Percentiles rank a stretch among this genome's conserved stretches.
These are phyloP conservation scores for Scyliorhinus canicula DNA, from an alignment of 2,797 vertebrate genomes.

Conservation along the genomic window DNA sequence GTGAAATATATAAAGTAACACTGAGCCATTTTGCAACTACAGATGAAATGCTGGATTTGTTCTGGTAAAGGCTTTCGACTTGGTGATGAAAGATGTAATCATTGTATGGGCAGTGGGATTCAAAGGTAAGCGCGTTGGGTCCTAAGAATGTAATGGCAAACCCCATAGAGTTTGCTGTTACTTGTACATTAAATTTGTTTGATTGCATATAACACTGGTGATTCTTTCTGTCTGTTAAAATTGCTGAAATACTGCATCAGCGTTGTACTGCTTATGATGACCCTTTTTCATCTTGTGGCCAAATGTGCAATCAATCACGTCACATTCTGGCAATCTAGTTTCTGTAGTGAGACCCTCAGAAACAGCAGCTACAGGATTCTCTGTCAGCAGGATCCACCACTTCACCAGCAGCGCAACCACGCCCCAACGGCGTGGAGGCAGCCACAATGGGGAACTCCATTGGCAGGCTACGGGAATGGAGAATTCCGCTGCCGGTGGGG, in stretches of 20 bases:
- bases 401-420: too few relatives aligned
- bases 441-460: too few relatives aligned
- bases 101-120: slow-evolving; percentile 1
- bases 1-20: neutral
- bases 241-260: neutral
- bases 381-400: too few relatives aligned
- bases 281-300: neutral
- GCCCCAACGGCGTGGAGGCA: too few relatives aligned
- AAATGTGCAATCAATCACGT: neutral
- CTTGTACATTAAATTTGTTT: neutral
- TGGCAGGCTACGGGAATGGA: too few relatives aligned
- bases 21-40: neutral
- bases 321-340: neutral
- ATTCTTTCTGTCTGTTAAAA: neutral
- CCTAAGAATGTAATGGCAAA: neutral
- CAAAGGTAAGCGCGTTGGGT: neutral
- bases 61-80: neutral
- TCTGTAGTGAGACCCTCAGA: neutral
- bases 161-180: neutral
- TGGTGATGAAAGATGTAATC: neutral
- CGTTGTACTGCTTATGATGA: neutral
- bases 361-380: too few relatives aligned
- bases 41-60: slow-evolving; percentile 19
- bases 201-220: neutral
- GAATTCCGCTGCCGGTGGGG: too few relatives aligned